Evolutionary conservation across 2,888 invertebrate genomes (phyloP).

Genomic region (Scelioninae gen. 2): DNA sequence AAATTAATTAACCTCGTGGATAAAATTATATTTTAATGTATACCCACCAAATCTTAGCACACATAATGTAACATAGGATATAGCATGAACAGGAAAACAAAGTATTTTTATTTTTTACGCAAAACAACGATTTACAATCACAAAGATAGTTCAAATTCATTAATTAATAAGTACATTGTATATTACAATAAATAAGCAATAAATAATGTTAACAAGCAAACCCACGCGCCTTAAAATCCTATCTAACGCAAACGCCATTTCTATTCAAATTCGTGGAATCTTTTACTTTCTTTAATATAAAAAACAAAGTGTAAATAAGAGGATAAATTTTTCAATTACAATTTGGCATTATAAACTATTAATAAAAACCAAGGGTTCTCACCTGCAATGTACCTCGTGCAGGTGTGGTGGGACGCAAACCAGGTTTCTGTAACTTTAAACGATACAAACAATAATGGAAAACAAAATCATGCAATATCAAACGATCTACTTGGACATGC

Average conservation of each 20-base stretch:
- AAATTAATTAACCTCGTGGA: background rate
- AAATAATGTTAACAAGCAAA: conserved; percentile 36
- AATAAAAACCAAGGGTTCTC: conserved; percentile 63
- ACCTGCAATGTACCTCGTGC: conserved; percentile 72
- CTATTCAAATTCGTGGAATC: background rate
- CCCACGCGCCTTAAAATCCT: conserved; percentile 14
- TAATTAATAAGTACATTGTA: conserved; percentile 20
- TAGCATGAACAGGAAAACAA: conserved; percentile 30
- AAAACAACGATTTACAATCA: conserved; percentile 29
- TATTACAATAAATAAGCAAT: conserved; percentile 41
- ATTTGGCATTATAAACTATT: background rate
- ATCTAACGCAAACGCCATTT: conserved; percentile 16
- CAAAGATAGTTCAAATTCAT: conserved; percentile 6
- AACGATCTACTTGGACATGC: conserved; percentile 30
- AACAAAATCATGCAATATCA: conserved; percentile 62
- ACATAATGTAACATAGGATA: conserved; percentile 15
- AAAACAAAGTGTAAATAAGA: conserved; percentile 16
- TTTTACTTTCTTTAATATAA: background rate
- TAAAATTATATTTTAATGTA: background rate
- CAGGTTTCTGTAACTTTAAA: conserved; percentile 71
- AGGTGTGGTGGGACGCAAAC: conserved; percentile 70
- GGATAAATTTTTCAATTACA: background rate
- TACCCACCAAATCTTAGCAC: conserved; percentile 12
- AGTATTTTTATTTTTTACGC: conserved; percentile 26
- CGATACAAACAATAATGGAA: conserved; percentile 65